Evolutionary conservation across 1,140 invertebrate species (phyloP), one percentile per base, ranked within the genome.

Genomic region (Gonioctena quinquepunctata): DNA sequence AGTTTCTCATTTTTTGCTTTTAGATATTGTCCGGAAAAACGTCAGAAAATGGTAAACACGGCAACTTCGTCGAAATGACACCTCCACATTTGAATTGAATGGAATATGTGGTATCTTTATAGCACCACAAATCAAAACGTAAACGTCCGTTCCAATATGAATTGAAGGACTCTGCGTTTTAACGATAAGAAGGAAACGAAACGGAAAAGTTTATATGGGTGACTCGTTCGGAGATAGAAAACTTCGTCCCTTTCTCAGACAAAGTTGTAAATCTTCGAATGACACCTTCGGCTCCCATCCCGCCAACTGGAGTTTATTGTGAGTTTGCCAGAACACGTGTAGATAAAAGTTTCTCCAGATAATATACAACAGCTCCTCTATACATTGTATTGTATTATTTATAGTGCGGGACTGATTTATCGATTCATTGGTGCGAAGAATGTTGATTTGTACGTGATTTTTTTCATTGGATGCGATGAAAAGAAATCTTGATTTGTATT

Each of bases 241-340:
- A 71, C 64, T 71, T 71, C 63, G 70, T 71, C 61, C 61, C 67
- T 66, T 68, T 60, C 50, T 49, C 60, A 59, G 66, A 66, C 66
- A 64, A 66, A 71, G 70, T 71, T 71, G 65, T 71, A 71, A 71
- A 71, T 71, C 70, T 71, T 71, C 56, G 64, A 71, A 71, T 66
- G 70, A 71, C 70, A 71, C 70, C 70, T 66, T 48, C 56, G 70
- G 70, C 64, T 62, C 60, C 66, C 33, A 42, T 42, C 59, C 69
- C 60, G 21, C 69, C 60, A n/a, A 42, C 33, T 42, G 33, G n/a
- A 70, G 48, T 70, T 70, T 65, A 70, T 70, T 65, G 60, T 70
- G 42, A 69, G 48, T 70, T 70, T 57, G 60, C 54, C 61, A 64
- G 63, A 70, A 70, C 68, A 70, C 42, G 68, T 70, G 68, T 70